A percentile compares a stretch with the other conserved stretches of the same genome.
Evolutionary conservation across 2,113 vertebrate species (phyloP).

Genomic region (Notarius lentiginosus): DNA sequence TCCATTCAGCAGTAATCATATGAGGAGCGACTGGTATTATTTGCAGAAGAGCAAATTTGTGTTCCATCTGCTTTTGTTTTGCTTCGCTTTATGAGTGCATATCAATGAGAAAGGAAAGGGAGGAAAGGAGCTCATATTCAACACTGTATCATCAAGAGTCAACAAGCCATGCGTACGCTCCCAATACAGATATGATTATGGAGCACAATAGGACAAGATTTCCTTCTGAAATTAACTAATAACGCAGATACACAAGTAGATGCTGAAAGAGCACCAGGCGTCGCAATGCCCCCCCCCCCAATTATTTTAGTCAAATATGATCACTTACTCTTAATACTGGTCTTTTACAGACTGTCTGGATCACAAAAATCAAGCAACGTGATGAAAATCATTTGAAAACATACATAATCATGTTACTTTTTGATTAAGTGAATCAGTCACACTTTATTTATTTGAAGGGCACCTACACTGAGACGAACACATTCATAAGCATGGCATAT

Average conservation of each 20-base stretch:
- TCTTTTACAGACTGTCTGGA: not conserved
- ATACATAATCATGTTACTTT: not conserved
- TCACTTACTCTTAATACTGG: not conserved
- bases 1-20: constrained; percentile 52
- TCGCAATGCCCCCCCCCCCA: constrained; percentile 17
- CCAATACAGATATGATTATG: constrained; percentile 46
- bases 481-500: not conserved
- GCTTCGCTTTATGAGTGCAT: constrained; percentile 40
- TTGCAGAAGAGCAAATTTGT: constrained; percentile 48
- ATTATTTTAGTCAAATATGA: constrained; percentile 28
- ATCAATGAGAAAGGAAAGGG: constrained; percentile 38
- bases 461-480: not conserved
- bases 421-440: not conserved
- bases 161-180: constrained; percentile 39
- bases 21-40: constrained; percentile 43
- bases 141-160: constrained; percentile 46
- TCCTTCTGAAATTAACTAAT: constrained; percentile 42
- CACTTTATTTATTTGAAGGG: not conserved
- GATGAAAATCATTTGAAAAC: not conserved
- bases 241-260: constrained; percentile 30
- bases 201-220: constrained; percentile 45
- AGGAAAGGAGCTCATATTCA: constrained; percentile 37
- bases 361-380: not conserved
- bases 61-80: constrained; percentile 43
- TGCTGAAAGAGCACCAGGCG: constrained; percentile 13